Base-by-base conservation (phyloP, 2,888 invertebrate genomes). In the Tetrapedia diversipes region DNA sequence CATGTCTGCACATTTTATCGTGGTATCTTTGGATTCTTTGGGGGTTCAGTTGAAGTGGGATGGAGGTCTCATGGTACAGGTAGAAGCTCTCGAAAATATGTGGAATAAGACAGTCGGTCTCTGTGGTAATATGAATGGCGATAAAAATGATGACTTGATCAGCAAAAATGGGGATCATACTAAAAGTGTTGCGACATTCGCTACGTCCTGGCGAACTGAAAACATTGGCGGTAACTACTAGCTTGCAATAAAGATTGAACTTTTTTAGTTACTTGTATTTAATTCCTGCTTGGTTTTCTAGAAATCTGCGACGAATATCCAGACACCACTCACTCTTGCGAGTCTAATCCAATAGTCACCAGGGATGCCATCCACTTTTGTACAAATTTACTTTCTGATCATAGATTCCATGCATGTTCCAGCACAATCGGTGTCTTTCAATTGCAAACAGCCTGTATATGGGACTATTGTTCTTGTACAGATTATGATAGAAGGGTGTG, bases 21-120 rank as follows among this genome's bases (percentile, higher is more conserved):
- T 95, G 19, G 93, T 97, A 39, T 93, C 94, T 56, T 92, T 97
- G 73, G 96, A 96, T 81, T 92, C 94, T 0, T 90, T 94, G 2
- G 96, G 96, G 0, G 91, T 95, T 27, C 93, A 94, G 37, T 86
- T 98, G 64, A 94, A 95, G 80, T 98, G 98, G 98, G 97, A 98
- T 24, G 88, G 89, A 2, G 70, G 41, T 3, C 53, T 80, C 7
- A 90, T 95, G 75, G 92, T 97, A 6, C 93, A 95, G 77, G 92
- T 97, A 0, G 95, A 95, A 88, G 95, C 95, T 0, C 93, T 94
- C 1, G 94, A 95, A 29, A 93, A 93, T 2, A 90, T 96, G 41
- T 97, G 96, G 96, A 96, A 96, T 86, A 94, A 95, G 85, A 96
- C 97, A 0, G 94, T 94, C 77, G 98, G 98, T 66, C 92, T 98